Evolutionary conservation across 35 echinoderm and acorn worm species (phyloP), one percentile per base, ranked within the genome.

Genomic region (Heliocidaris tuberculata): DNA sequence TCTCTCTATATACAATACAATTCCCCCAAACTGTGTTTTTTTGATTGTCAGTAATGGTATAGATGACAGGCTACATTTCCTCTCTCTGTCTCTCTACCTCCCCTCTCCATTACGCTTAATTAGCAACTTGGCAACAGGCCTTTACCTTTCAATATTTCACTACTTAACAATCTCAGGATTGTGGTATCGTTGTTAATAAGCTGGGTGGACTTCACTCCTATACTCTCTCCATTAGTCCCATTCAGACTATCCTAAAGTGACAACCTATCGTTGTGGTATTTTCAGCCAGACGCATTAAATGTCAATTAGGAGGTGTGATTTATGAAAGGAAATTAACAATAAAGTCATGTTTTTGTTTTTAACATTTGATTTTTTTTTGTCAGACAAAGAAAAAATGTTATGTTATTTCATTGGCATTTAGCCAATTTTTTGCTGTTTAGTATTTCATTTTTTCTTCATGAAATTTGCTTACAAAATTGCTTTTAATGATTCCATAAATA

Each of bases 291-390:
- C 47, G 87, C 31, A 89, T 89, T 89, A 89, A 89, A 89, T 89
- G 87, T 89, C 87, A 89, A 89, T 89, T 89, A 47, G 47, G 31
- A 89, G 87, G 87, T 89, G 87, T 89, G 87, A 89, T 89, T 89
- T 89, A 89, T 89, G 47, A 42, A 89, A 89, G 87, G 87, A 89
- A 89, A 89, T 89, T 32, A 32, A 89, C 87, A 89, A 89, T 89
- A 47, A 89, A 89, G 31, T 89, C 31, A 48, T 15, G 87, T 31
- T 48, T 89, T 89, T 89, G 47, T 78, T 78, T 78, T n/a, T 21
- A 78, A 78, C 65, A 5, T 7, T 19, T 5, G 60, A 78, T 78
- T 78, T 19, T 19, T 19, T 42, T 42, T 78, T n/a, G 27, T 78
- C 65, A 78, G 65, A 78, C 65, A 78, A 78, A 78, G 21, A n/a